Conservation (phyloP, 2,113 vertebrate species). For the Thinocorus orbignyianus region DNA sequence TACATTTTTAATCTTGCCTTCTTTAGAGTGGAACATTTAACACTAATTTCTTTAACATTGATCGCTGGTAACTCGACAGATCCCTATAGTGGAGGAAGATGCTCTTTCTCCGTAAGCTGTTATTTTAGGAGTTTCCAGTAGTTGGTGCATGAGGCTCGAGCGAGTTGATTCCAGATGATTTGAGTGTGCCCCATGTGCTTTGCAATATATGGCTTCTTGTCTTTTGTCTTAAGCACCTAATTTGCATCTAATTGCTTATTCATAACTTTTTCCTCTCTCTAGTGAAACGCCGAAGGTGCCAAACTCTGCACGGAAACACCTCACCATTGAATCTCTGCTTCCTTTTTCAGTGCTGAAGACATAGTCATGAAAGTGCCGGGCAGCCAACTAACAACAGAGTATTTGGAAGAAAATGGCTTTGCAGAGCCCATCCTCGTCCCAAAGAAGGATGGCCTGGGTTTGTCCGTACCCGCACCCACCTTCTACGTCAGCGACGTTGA, state of each 20-base stretch:
- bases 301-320: accelerated
- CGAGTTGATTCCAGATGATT: accelerated
- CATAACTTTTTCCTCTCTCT: not conserved
- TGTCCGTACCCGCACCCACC: constrained; percentile 91
- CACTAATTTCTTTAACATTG: not conserved
- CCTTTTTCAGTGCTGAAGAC: constrained; percentile 86
- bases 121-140: not conserved
- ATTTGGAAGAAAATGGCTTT: constrained; percentile 93
- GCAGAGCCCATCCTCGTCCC: constrained; percentile 92
- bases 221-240: not conserved
- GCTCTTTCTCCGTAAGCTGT: not conserved
- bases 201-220: not conserved
- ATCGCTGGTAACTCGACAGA: not conserved
- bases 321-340: not conserved
- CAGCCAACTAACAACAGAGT: constrained; percentile 86
- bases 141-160: not conserved
- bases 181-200: not conserved
- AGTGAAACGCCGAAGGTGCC: not conserved
- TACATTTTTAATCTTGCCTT: not conserved
- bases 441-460: constrained; percentile 92
- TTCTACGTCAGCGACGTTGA: constrained; percentile 98
- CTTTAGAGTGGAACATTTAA: not conserved
- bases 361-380: constrained; percentile 89
- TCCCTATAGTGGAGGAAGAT: not conserved
- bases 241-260: not conserved